phyloP scores from a whole-genome alignment of 2,113 vertebrate genomes.

The Recurvirostra avosetta region DNA sequence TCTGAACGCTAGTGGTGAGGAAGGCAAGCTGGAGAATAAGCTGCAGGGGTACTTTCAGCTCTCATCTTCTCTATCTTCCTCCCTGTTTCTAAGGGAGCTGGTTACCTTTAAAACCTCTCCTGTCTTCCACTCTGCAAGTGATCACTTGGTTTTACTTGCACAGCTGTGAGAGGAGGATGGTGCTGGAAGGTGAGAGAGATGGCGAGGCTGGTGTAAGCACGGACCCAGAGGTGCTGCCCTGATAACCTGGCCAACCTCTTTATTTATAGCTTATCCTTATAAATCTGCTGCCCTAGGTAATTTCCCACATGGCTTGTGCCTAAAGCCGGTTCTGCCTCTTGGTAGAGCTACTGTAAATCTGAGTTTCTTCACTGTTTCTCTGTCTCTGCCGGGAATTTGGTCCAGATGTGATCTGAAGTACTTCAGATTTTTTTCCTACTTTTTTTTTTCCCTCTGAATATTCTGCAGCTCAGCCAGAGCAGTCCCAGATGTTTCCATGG shows the following conservation, averaged over 20 bases:
- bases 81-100: neutral
- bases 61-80: neutral
- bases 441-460: neutral
- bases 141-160: neutral
- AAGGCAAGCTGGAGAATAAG: neutral
- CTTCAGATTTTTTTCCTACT: neutral
- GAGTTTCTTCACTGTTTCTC: neutral
- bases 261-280: neutral
- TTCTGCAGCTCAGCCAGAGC: neutral
- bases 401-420: neutral
- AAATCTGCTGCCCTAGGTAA: neutral
- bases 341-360: neutral
- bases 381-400: neutral
- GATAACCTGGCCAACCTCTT: neutral
- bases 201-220: neutral
- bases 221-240: neutral
- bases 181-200: neutral
- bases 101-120: neutral
- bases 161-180: neutral
- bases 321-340: neutral
- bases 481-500: neutral
- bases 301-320: neutral
- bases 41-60: neutral
- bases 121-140: neutral
- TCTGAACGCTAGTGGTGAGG: neutral